These are phyloP conservation scores for Arctopsyche grandis DNA, from an alignment of 1,140 invertebrate genomes.

Conservation along the genomic window DNA sequence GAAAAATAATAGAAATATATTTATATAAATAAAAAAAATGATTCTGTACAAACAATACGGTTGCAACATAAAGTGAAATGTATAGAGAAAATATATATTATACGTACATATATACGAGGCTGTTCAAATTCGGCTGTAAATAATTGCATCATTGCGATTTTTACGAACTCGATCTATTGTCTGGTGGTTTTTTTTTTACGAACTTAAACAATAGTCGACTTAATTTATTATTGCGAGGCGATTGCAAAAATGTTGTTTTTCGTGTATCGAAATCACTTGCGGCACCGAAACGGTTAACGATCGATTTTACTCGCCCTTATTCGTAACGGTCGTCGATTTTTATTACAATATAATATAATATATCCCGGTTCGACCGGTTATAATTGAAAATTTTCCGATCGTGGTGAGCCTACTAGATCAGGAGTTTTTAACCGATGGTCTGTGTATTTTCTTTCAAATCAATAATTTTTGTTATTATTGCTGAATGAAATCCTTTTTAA, in stretches of 20 bases:
- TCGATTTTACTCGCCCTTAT: no score
- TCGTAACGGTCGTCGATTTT: no score
- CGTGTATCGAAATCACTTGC: no score
- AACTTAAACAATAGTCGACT: constrained; percentile 12
- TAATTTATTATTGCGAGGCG: no score
- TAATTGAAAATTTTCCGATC: not conserved
- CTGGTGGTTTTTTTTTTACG: not conserved
- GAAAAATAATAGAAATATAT: not conserved
- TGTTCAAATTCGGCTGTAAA: not conserved
- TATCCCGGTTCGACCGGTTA: constrained; percentile 9
- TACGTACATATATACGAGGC: not conserved
- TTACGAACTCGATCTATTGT: not conserved
- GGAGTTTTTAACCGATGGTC: no score
- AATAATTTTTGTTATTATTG: no score
- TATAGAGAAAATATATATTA: not conserved
- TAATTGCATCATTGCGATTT: constrained; percentile 9
- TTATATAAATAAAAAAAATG: no score
- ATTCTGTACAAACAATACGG: not conserved
- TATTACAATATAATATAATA: no score
- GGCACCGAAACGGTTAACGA: no score
- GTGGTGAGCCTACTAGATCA: not conserved
- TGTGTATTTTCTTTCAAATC: no score
- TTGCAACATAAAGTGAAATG: constrained; percentile 11
- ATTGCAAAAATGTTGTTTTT: no score
- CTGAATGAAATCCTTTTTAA: no score